Percentiles rank a stretch among this genome's conserved stretches.
Conservation (phyloP, 2,888 invertebrate genomes). For the Cabera pusaria region DNA sequence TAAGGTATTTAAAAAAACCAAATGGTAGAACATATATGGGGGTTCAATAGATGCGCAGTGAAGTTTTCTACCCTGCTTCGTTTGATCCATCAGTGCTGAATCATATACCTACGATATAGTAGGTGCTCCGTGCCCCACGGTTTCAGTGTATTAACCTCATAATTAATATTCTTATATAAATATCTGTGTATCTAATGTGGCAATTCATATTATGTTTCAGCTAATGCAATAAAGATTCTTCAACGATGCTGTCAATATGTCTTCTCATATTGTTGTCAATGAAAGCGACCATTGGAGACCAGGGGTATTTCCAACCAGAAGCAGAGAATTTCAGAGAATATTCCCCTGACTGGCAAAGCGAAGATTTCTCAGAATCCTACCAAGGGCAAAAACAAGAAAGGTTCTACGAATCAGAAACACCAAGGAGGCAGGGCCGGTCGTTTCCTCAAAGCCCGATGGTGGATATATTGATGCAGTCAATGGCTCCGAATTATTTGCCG, state of each 20-base stretch:
- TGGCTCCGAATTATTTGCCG: constrained; percentile 42
- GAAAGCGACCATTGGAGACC: neutral
- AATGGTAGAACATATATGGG: too few relatives aligned
- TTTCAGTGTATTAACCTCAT: too few relatives aligned
- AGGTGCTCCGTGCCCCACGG: too few relatives aligned
- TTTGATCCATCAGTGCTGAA: too few relatives aligned
- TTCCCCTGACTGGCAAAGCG: too few relatives aligned
- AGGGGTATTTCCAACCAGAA: neutral
- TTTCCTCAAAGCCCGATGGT: constrained; percentile 42
- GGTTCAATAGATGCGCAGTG: too few relatives aligned
- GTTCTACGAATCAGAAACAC: constrained; percentile 2
- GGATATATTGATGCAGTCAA: constrained; percentile 42
- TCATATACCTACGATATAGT: too few relatives aligned
- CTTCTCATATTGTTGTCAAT: constrained; percentile 1
- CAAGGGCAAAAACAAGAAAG: neutral
- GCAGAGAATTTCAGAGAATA: neutral
- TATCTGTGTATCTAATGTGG: too few relatives aligned
- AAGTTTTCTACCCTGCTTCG: too few relatives aligned
- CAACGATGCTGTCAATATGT: constrained; percentile 4
- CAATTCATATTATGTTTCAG: neutral
- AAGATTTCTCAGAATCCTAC: neutral
- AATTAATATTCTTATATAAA: too few relatives aligned
- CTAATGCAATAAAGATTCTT: neutral
- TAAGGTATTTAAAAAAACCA: too few relatives aligned
- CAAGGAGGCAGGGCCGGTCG: constrained; percentile 25